Evolutionary conservation across 2,888 invertebrate genomes (phyloP), one percentile per base, ranked within the genome.

Genomic region (Conchocele bisecta): DNA sequence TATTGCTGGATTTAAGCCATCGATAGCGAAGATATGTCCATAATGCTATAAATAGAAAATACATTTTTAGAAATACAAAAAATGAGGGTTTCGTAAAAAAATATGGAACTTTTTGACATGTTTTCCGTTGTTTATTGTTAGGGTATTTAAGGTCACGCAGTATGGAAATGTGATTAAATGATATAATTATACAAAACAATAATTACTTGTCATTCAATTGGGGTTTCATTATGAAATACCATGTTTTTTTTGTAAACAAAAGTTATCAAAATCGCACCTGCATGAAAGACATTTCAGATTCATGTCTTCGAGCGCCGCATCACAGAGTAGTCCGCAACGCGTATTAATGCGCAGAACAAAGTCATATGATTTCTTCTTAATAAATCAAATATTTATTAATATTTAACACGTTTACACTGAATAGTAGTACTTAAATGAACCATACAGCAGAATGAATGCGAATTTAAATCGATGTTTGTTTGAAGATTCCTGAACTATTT

Each of bases 231-330:
- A 26, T 28, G 28, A 29, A 26, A 20, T 9, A 20, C 17, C 17
- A 17, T 20, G 20, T n/a, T 46, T 35, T 35, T 24, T 42, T 13
- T 37, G 4, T 37, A n/a, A 24, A 41, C 33, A 59, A 44, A 63
- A 53, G 64, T 71, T 65, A 54, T 54, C 67, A 57, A 66, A 75
- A 79, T 81, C 77, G 79, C 79, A 81, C 81, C 79, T 79, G 80
- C 73, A 83, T 75, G 77, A 82, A 71, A 68, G 68, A 71, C 81
- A 73, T 81, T 83, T 81, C 57, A 69, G 71, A 75, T 65, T 77
- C 75, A 75, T 75, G 64, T 74, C 63, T 66, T 64, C 64, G 58
- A 57, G 67, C 72, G 71, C 79, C 82, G 64, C 68, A 75, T 76
- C 80, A 80, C 82, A 58, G 50, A 69, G 63, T 66, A 61, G 60